A percentile compares a stretch with the other conserved stretches of the same genome.
Conservation (phyloP, 2,888 invertebrate species). For the Eupithecia inturbata region DNA sequence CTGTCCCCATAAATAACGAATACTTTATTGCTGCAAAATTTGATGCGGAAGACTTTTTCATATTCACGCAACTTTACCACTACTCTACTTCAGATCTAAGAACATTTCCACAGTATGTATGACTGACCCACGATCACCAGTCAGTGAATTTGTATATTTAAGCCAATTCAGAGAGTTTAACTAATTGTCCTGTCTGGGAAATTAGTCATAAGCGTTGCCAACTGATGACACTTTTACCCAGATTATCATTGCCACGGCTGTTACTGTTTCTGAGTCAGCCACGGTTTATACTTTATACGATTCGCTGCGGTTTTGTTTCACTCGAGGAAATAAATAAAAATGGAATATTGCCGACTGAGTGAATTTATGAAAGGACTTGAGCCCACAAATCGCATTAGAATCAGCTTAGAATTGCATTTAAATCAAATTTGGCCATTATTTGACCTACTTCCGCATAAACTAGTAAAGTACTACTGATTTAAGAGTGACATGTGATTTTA, state of each 20-base stretch:
- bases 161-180: conserved; percentile 36
- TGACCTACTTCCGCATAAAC: background rate
- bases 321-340: background rate
- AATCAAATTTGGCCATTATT: background rate
- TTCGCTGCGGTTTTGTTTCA: conserved; percentile 8
- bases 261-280: conserved; percentile 10
- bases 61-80: background rate
- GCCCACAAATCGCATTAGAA: background rate
- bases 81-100: background rate
- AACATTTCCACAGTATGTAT: background rate
- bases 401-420: background rate
- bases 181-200: conserved; percentile 35
- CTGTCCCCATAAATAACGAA: too few species aligned
- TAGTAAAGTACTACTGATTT: background rate
- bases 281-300: background rate
- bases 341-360: background rate
- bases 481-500: background rate
- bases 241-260: conserved; percentile 16
- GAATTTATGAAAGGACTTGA: background rate
- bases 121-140: background rate
- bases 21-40: too few species aligned
- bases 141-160: conserved; percentile 4
- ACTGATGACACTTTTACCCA: conserved; percentile 30
- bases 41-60: too few species aligned
- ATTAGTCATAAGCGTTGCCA: conserved; percentile 33